A percentile compares a stretch with the other conserved stretches of the same genome.
These are phyloP conservation scores for Macrostomum cliftonense DNA, from an alignment of 2,888 invertebrate genomes.

Conservation along the genomic window DNA sequence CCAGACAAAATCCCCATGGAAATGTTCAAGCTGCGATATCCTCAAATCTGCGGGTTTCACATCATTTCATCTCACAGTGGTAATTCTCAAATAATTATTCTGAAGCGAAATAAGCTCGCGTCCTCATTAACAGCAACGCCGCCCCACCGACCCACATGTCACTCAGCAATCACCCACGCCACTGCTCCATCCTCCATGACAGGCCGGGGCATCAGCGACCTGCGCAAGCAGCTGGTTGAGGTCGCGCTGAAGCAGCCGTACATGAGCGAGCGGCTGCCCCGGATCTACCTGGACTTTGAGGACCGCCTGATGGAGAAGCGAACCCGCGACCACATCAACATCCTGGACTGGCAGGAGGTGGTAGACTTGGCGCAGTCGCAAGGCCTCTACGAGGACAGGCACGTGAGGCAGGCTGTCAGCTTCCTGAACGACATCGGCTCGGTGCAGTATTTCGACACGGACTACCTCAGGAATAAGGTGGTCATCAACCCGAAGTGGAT, in stretches of 20 bases:
- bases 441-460: slow-evolving; percentile 30
- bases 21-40: slow-evolving; percentile 21
- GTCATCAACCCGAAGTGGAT: slow-evolving; percentile 36
- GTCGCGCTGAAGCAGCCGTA: slow-evolving; percentile 8
- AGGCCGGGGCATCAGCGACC: slow-evolving; percentile 8
- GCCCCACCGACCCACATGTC: too few relatives aligned
- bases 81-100: slow-evolving; percentile 18
- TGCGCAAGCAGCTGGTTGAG: slow-evolving; percentile 5
- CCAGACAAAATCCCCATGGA: slow-evolving; percentile 18
- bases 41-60: slow-evolving; percentile 25
- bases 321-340: slow-evolving; percentile 10
- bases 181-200: too few relatives aligned
- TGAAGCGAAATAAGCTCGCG: slow-evolving; percentile 2
- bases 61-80: slow-evolving; percentile 26
- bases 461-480: slow-evolving; percentile 23
- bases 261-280: slow-evolving; percentile 11
- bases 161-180: too few relatives aligned
- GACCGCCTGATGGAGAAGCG: slow-evolving; percentile 17
- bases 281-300: slow-evolving; percentile 6
- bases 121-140: too few relatives aligned
- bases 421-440: slow-evolving; percentile 34
- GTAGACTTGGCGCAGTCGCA: slow-evolving; percentile 20
- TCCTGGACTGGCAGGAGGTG: slow-evolving; percentile 19
- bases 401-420: slow-evolving; percentile 27
- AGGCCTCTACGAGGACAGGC: slow-evolving; percentile 25